Evolutionary conservation across 2,888 invertebrate species (phyloP), one percentile per base, ranked within the genome.

Genomic region (Stenurella melanura): DNA sequence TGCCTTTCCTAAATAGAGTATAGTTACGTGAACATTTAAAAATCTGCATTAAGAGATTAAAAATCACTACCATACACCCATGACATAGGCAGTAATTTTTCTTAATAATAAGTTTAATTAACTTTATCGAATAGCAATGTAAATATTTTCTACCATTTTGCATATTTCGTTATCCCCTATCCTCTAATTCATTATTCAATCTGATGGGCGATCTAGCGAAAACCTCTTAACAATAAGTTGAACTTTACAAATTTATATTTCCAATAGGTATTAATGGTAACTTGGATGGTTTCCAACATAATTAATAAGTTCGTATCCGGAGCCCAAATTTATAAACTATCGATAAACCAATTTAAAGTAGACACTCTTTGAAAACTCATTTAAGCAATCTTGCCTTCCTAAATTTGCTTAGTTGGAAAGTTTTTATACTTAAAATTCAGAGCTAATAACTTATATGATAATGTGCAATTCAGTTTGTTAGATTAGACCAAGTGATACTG

Each of bases 281-380:
- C 50, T n/a, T 50, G 50, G 50, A 50, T 50, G 5, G n/a, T n/a
- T 50, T 50, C 50, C 50, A 50, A 50, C n/a, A 15, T 50, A 50
- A 50, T 50, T 50, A 50, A n/a, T 50, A 50, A 50, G 50, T n/a
- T 50, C 50, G 3, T 50, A 50, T 50, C 50, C n/a, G 6, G 15
- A 12, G 6, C n/a, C 50, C 6, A 50, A 50, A 50, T 50, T 50
- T 50, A 50, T 17, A 50, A 50, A 50, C 50, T 50, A 50, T 50
- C 50, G n/a, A 50, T 50, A 50, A 50, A n/a, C n/a, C 50, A 50
- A 15, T 50, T 50, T 50, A 50, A 50, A 50, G 50, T 50, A n/a
- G 50, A 50, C n/a, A 50, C 50, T 50, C n/a, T n/a, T 50, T 50
- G n/a, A n/a, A 50, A 50, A 50, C 15, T 50, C 12, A n/a, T 50